A percentile compares a stretch with the other conserved stretches of the same genome.
Evolutionary conservation across 2,113 vertebrate genomes (phyloP).

Genomic region (Columbina picui): DNA sequence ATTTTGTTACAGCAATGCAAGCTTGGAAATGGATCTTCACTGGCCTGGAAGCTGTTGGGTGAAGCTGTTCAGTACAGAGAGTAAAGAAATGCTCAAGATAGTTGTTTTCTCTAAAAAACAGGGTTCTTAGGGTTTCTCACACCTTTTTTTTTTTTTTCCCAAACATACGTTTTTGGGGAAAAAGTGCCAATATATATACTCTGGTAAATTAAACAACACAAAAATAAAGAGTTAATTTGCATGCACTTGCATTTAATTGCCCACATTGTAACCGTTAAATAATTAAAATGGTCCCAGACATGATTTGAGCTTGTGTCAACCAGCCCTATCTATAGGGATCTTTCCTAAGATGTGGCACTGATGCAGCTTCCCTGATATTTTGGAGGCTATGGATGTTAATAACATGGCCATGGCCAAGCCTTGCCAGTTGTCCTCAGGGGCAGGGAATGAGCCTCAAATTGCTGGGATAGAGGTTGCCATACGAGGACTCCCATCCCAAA

Average conservation of each 20-base stretch:
- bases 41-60: background rate
- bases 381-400: background rate
- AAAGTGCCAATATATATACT: rapidly evolving
- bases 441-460: background rate
- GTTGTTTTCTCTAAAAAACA: background rate
- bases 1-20: background rate
- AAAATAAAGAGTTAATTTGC: background rate
- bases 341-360: background rate
- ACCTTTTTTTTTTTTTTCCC: rapidly evolving
- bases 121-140: background rate
- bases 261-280: background rate
- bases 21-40: background rate
- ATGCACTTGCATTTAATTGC: background rate
- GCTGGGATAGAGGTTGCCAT: background rate
- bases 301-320: background rate
- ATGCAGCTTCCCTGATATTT: background rate
- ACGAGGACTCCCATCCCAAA: background rate
- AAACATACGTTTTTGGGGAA: rapidly evolving
- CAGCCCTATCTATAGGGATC: background rate
- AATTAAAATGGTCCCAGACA: background rate
- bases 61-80: background rate
- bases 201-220: background rate
- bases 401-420: background rate
- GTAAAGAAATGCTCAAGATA: background rate
- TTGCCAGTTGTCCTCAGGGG: background rate